These are phyloP conservation scores for Acromyrmex heyeri DNA, from an alignment of 1,140 invertebrate genomes.

Conservation along the genomic window DNA sequence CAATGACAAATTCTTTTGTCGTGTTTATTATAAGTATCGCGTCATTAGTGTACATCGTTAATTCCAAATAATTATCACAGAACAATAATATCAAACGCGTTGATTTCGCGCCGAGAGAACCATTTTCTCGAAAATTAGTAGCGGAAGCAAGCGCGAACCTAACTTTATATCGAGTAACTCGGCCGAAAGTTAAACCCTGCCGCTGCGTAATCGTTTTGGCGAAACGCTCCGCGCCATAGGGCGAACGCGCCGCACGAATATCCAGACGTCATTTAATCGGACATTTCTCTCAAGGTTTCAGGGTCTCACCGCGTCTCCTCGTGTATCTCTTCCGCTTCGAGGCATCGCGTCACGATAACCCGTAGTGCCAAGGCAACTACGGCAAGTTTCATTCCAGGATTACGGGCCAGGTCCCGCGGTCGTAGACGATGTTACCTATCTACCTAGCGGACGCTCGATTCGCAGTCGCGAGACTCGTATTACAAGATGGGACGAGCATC, in stretches of 20 bases:
- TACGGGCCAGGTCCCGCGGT: conserved; percentile 63
- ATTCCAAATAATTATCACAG: background rate
- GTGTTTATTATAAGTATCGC: background rate
- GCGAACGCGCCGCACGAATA: background rate
- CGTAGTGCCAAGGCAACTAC: conserved; percentile 71
- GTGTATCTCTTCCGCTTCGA: conserved; percentile 81
- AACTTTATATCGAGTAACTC: conserved; percentile 56
- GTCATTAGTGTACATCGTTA: background rate
- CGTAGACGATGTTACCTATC: conserved; percentile 27
- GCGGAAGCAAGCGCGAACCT: conserved; percentile 35
- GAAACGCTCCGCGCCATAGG: conserved; percentile 14
- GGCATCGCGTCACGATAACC: conserved; percentile 78
- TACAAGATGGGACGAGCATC: conserved; percentile 73
- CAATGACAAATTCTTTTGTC: background rate
- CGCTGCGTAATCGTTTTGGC: conserved; percentile 32
- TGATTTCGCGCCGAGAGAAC: conserved; percentile 15
- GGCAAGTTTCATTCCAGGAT: conserved; percentile 81
- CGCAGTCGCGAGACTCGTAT: conserved; percentile 67
- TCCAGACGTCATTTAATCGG: conserved; percentile 74
- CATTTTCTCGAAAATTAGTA: conserved; percentile 47
- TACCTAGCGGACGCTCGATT: conserved; percentile 51
- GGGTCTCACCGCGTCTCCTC: conserved; percentile 62
- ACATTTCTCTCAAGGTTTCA: conserved; percentile 74
- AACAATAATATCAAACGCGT: conserved; percentile 5
- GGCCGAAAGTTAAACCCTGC: conserved; percentile 52